These are phyloP conservation scores for Drepanosiphum platanoidis DNA, from an alignment of 2,888 invertebrate genomes.

Conservation along the genomic window DNA sequence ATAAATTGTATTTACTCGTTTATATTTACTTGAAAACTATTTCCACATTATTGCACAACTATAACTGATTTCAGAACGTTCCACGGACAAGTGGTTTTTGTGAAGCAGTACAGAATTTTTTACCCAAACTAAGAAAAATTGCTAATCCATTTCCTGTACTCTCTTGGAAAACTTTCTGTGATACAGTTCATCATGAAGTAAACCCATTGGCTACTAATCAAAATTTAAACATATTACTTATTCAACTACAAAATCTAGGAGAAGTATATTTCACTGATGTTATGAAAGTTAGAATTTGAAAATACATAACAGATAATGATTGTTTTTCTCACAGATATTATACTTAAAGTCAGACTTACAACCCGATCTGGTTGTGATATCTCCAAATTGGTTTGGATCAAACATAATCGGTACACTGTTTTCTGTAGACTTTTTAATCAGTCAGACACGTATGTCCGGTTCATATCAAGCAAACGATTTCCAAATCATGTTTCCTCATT, in stretches of 20 bases:
- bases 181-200: slow-evolving; percentile 71
- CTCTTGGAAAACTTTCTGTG: slow-evolving; percentile 72
- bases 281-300: neutral
- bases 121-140: slow-evolving; percentile 70
- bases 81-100: slow-evolving; percentile 72
- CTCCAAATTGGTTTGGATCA: slow-evolving; percentile 76
- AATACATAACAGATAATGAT: neutral
- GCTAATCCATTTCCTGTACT: slow-evolving; percentile 74
- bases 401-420: slow-evolving; percentile 76
- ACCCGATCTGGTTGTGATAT: slow-evolving; percentile 74
- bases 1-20: neutral
- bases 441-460: slow-evolving; percentile 73
- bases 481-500: slow-evolving; percentile 77
- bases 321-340: slow-evolving; percentile 68
- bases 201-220: slow-evolving; percentile 75
- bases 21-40: neutral
- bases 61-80: slow-evolving; percentile 67
- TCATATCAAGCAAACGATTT: slow-evolving; percentile 79
- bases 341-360: slow-evolving; percentile 70
- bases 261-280: slow-evolving; percentile 69
- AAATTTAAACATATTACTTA: slow-evolving; percentile 73
- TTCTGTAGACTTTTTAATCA: slow-evolving; percentile 70
- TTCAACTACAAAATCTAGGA: slow-evolving; percentile 75
- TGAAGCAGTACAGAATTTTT: slow-evolving; percentile 71
- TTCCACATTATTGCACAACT: neutral